A percentile compares a stretch with the other conserved stretches of the same genome.
phyloP scores from a whole-genome alignment of 2,888 invertebrate genomes.

The Mythimna ferrago region DNA sequence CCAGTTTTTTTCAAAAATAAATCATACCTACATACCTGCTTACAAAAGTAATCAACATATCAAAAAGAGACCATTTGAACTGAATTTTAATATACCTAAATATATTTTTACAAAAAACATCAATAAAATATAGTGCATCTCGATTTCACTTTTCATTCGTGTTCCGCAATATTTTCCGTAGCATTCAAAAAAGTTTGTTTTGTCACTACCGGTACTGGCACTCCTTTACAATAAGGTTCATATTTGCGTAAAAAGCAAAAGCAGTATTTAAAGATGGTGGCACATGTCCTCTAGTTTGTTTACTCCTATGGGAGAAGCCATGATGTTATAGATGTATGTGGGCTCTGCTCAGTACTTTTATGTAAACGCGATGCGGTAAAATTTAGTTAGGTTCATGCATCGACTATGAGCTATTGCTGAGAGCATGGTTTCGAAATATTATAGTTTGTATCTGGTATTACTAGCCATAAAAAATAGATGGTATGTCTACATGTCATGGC shows the following conservation, averaged over 20 bases:
- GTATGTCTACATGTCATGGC: not conserved
- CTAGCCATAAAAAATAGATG: not conserved
- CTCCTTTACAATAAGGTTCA: not conserved
- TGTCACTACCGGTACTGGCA: not conserved
- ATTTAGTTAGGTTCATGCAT: conserved; percentile 25
- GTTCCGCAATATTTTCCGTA: not conserved
- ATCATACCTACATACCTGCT: too few species aligned
- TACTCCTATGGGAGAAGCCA: conserved; percentile 27
- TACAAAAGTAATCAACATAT: too few species aligned
- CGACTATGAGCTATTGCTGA: not conserved
- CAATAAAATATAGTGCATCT: not conserved
- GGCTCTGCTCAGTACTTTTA: conserved; percentile 13
- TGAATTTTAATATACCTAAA: too few species aligned
- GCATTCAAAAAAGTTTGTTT: conserved; percentile 1
- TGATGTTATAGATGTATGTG: conserved; percentile 13
- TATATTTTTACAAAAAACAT: not conserved
- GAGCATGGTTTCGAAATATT: not conserved
- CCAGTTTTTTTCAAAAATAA: too few species aligned
- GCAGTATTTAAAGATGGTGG: conserved; percentile 26
- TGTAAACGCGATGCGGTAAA: conserved; percentile 25
- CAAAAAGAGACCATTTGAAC: too few species aligned
- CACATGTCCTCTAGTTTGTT: conserved; percentile 17
- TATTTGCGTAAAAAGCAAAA: conserved; percentile 4
- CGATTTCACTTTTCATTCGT: not conserved
- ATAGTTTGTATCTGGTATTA: not conserved